These are phyloP conservation scores for Hypomesus transpacificus DNA, from an alignment of 2,113 vertebrate genomes.

Conservation along the genomic window DNA sequence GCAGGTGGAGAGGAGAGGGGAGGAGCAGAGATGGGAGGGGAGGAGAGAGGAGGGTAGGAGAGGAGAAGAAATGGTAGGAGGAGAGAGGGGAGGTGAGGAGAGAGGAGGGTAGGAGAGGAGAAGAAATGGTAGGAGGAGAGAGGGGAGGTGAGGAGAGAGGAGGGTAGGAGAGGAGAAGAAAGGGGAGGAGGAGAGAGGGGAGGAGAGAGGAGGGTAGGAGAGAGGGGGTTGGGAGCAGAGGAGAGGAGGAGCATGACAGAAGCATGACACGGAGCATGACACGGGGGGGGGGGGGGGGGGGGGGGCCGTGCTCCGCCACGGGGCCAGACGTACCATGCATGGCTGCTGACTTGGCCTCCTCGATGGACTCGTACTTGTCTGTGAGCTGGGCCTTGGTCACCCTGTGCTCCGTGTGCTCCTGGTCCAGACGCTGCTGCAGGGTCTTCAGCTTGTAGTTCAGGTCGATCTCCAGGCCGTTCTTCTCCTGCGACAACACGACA, in stretches of 20 bases:
- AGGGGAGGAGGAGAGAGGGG: neutral
- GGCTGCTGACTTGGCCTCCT: slow-evolving; percentile 92
- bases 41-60: neutral
- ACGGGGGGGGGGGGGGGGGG: neutral
- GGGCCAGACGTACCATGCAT: slow-evolving; percentile 84
- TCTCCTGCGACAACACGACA: slow-evolving; percentile 75
- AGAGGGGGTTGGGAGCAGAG: neutral
- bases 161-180: neutral
- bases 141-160: neutral
- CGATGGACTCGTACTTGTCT: slow-evolving; percentile 95
- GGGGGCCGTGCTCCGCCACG: slow-evolving; percentile 14
- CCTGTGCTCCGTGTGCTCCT: slow-evolving; percentile 91
- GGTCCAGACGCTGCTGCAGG: slow-evolving; percentile 91
- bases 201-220: neutral
- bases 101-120: neutral
- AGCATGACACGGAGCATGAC: no score
- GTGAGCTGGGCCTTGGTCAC: slow-evolving; percentile 90
- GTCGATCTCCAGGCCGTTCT: slow-evolving; percentile 96
- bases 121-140: neutral
- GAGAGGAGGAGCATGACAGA: neutral
- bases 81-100: neutral
- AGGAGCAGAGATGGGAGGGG: neutral
- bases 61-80: neutral
- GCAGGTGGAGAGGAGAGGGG: neutral
- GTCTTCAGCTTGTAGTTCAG: slow-evolving; percentile 96